phyloP scores from a whole-genome alignment of 2,113 vertebrate genomes.

The Leptocoma aspasia region DNA sequence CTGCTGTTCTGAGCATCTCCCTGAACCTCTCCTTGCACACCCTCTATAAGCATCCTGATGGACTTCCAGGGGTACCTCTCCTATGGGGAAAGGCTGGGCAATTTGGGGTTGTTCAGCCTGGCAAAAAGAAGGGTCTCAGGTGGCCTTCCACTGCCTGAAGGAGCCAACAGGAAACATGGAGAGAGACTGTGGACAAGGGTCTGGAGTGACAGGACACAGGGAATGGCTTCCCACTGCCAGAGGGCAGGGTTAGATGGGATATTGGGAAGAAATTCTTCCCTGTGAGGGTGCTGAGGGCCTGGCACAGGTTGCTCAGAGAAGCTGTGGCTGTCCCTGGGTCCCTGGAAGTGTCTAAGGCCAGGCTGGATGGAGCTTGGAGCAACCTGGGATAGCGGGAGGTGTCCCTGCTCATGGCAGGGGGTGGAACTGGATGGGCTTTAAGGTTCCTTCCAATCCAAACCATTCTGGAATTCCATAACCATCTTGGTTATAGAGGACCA shows the following conservation, averaged over 20 bases:
- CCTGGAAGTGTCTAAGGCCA: neutral
- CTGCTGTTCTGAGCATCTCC: neutral
- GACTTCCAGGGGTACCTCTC: neutral
- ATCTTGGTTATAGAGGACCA: neutral
- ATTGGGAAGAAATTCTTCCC: accelerated
- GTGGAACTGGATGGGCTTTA: accelerated
- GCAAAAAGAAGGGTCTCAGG: neutral
- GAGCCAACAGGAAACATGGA: neutral
- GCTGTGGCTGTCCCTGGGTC: neutral
- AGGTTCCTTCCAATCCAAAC: neutral
- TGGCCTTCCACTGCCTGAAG: neutral
- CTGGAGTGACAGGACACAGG: neutral
- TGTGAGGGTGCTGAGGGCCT: accelerated
- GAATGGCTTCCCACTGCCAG: neutral
- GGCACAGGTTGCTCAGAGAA: neutral
- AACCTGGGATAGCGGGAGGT: accelerated
- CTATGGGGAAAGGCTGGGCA: neutral
- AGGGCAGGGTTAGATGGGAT: neutral
- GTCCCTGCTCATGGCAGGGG: neutral
- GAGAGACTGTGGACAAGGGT: neutral
- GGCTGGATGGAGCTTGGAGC: accelerated
- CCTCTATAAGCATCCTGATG: neutral
- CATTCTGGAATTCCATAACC: neutral
- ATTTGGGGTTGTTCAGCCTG: neutral
- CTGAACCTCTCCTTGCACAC: neutral